Base-by-base conservation (phyloP, 2,888 invertebrate genomes). In the Abrostola tripartita region DNA sequence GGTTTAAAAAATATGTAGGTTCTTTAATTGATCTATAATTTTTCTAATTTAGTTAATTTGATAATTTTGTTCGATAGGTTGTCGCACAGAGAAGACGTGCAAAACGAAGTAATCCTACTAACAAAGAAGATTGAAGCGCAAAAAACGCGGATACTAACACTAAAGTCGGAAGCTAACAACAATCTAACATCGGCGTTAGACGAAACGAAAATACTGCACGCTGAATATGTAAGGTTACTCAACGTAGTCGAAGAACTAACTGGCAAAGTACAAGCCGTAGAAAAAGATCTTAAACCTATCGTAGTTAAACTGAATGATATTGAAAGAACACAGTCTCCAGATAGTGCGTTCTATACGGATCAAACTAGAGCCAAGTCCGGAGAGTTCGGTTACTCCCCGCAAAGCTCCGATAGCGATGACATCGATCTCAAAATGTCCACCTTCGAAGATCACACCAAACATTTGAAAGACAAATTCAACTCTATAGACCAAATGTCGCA, bases 11-110 rank as follows among this genome's bases (percentile, higher is more conserved):
- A 24, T 24, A 24, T 24, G 24, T 2, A 24, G 24, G 24, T 1
- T 2, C 24, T 24, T 24, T 24, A 24, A 24, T 24, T 24, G 4
- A 24, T 1, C 24, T 24, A 24, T 4, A 4, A 24, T 24, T 24
- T 24, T 4, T 4, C 4, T 24, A 24, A 24, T 24, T 24, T 24
- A n/a, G n/a, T n/a, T n/a, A n/a, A 12, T 47, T 38, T 42, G 37
- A 60, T 49, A 10, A 12, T 35, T 24, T 35, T 37, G n/a, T 50
- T 61, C 72, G 57, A 83, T 87, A 96, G 95, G 90, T 95, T 98
- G 81, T 97, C 98, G 1, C 97, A 97, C 76, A 95, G 98, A 70
- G 98, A 98, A 92, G 98, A 98, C 86, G 88, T 98, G 6, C 97
- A 98, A 85, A 96, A 97, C 82, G 97, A 97, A 81, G 95, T 96